Conservation (phyloP, 2,113 vertebrate genomes). For the Pithys albifrons region DNA sequence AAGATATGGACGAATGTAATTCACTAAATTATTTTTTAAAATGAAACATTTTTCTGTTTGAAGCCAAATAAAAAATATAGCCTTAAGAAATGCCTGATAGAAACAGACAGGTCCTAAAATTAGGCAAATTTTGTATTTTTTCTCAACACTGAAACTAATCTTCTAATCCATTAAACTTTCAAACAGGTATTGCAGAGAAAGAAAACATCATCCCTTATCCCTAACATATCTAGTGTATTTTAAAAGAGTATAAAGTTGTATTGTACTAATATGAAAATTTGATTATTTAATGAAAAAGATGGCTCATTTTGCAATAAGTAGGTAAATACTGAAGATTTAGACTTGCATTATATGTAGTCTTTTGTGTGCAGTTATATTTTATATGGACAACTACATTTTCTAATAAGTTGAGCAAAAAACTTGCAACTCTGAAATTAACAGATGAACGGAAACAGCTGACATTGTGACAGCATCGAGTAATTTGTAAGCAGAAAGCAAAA, state of each 20-base stretch:
- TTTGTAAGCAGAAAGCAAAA: slow-evolving; percentile 53
- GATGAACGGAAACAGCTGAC: slow-evolving; percentile 57
- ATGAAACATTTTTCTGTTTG: slow-evolving; percentile 77
- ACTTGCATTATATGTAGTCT: slow-evolving; percentile 77
- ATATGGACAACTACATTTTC: slow-evolving; percentile 75
- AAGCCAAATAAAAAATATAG: slow-evolving; percentile 85
- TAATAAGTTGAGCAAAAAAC: slow-evolving; percentile 66
- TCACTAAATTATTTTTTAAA: slow-evolving; percentile 88
- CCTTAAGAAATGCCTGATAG: slow-evolving; percentile 82
- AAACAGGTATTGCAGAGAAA: slow-evolving; percentile 79
- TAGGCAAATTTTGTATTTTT: slow-evolving; percentile 79
- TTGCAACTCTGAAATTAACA: slow-evolving; percentile 68
- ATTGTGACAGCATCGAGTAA: slow-evolving; percentile 22
- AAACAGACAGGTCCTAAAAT: slow-evolving; percentile 74
- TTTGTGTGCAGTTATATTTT: slow-evolving; percentile 81
- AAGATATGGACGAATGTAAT: slow-evolving; percentile 81
- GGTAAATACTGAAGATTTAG: slow-evolving; percentile 81
- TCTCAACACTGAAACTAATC: slow-evolving; percentile 78
- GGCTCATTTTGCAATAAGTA: slow-evolving; percentile 86
- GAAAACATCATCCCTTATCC: slow-evolving; percentile 74
- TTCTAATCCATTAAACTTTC: slow-evolving; percentile 80
- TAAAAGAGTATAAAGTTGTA: slow-evolving; percentile 81
- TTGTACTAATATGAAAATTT: slow-evolving; percentile 83
- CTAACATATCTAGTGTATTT: slow-evolving; percentile 83
- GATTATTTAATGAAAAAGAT: slow-evolving; percentile 83